Base-by-base conservation (phyloP, 2,888 invertebrate species). In the Chesias legatella region DNA sequence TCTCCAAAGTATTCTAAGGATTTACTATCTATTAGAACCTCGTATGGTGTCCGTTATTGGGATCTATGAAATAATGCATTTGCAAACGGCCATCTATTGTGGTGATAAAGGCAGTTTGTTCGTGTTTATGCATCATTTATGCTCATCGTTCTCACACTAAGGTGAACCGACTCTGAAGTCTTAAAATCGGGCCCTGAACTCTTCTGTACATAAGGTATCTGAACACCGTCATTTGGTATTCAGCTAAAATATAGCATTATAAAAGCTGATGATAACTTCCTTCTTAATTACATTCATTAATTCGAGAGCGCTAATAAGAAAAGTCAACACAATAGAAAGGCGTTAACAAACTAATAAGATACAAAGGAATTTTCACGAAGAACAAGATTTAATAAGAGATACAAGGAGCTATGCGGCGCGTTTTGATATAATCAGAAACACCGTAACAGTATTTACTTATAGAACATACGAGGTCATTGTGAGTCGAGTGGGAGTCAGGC, bases 391-490 rank as follows among this genome's bases (percentile, higher is more conserved):
- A 56, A 56, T 56, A 51, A 50, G 43, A 43, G 53, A 55, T 55
- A 54, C 48, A 48, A 48, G 52, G 20, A 53, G 52, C 55, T 50
- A 52, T 52, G 52, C 55, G 53, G 53, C 46, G 50, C 46, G 51
- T 47, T 47, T 48, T 49, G 58, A 58, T 63, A 49, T 48, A 57
- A 66, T 60, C 60, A 50, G 53, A 48, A 54, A 56, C 60, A 58
- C 58, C 51, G 56, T 67, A 71, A 67, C 68, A 58, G 60, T 63
- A 64, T 65, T 60, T 61, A 63, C 57, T 60, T 56, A 63, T 50
- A 51, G 60, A 67, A 70, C 67, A 59, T 63, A 73, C 63, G 63
- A 60, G 70, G 67, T 61, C 67, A 81, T 74, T 78, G 75, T 71
- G 60, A 63, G 57, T 52, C 55, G 55, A 30, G 34, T 55, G 61